Evolutionary conservation across 2,113 vertebrate species (phyloP).

Genomic region (Peucedramus taeniatus): DNA sequence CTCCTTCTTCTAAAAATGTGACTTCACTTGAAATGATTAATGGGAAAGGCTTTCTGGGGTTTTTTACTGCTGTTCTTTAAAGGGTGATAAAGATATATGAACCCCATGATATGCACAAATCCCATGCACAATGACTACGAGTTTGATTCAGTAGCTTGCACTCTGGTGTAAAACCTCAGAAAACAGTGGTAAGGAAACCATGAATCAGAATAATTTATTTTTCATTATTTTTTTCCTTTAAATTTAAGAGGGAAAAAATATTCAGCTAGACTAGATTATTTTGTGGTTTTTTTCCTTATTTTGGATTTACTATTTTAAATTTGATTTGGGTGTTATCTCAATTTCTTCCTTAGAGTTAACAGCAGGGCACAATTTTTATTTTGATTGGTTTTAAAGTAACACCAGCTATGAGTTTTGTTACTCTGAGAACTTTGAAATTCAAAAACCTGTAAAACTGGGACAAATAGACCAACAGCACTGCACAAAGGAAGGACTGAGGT

Average conservation of each 20-base stretch:
- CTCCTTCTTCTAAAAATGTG: conserved; percentile 2
- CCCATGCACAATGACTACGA: not conserved
- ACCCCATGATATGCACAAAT: conserved; percentile 55
- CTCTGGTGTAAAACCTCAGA: not conserved
- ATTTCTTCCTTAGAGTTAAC: not conserved
- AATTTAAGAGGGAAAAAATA: not conserved
- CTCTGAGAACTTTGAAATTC: not conserved
- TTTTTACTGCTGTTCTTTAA: conserved; percentile 57
- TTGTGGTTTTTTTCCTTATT: not conserved
- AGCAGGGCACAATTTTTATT: not conserved
- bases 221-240: not conserved
- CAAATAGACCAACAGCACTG: not conserved
- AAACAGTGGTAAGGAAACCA: conserved; percentile 23
- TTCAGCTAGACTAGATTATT: not conserved
- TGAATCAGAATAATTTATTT: conserved; percentile 43
- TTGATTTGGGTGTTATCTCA: not conserved
- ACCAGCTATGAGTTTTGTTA: not conserved
- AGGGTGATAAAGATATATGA: conserved; percentile 61
- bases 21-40: conserved; percentile 45
- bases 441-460: not conserved
- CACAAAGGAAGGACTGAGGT: not conserved
- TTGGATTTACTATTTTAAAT: not conserved
- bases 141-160: conserved; percentile 46
- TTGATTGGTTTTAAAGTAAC: not conserved
- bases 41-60: not conserved